These are phyloP conservation scores for Trachurus trachurus DNA, from an alignment of 2,797 vertebrate species.

Conservation along the genomic window DNA sequence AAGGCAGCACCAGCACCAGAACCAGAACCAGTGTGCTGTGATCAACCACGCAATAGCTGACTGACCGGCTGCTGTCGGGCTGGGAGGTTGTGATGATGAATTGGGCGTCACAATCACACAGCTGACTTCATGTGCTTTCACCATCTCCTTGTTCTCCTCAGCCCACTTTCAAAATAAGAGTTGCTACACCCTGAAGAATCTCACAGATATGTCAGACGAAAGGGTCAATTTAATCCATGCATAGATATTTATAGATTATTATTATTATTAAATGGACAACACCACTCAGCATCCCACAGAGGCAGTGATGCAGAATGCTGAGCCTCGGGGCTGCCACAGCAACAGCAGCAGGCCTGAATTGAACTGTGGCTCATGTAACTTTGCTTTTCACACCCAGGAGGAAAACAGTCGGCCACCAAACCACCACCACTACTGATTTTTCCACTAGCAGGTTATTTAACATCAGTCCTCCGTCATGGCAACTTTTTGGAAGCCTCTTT, in stretches of 20 bases:
- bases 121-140: constrained; percentile 44
- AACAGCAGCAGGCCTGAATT: constrained; percentile 61
- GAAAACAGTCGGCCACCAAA: constrained; percentile 60
- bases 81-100: constrained; percentile 33
- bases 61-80: constrained; percentile 25
- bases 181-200: constrained; percentile 11
- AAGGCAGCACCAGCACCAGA: constrained; percentile 7
- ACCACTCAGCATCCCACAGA: constrained; percentile 36
- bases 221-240: constrained; percentile 2
- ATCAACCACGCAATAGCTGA: constrained; percentile 11
- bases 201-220: constrained; percentile 18
- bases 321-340: constrained; percentile 60
- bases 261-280: background rate
- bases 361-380: constrained; percentile 60
- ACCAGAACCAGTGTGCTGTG: constrained; percentile 11
- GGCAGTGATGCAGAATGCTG: constrained; percentile 67
- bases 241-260: constrained; percentile 13
- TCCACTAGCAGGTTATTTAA: constrained; percentile 73
- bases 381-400: constrained; percentile 57
- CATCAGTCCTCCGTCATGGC: constrained; percentile 30
- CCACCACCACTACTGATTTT: constrained; percentile 81
- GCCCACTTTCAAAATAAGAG: constrained; percentile 31
- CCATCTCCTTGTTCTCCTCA: constrained; percentile 28
- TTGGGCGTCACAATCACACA: constrained; percentile 36
- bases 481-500: constrained; percentile 16